Percentiles rank a stretch among this genome's conserved stretches.
Evolutionary conservation across 2,797 vertebrate genomes (phyloP).

Genomic region (Sorex maritimensis): DNA sequence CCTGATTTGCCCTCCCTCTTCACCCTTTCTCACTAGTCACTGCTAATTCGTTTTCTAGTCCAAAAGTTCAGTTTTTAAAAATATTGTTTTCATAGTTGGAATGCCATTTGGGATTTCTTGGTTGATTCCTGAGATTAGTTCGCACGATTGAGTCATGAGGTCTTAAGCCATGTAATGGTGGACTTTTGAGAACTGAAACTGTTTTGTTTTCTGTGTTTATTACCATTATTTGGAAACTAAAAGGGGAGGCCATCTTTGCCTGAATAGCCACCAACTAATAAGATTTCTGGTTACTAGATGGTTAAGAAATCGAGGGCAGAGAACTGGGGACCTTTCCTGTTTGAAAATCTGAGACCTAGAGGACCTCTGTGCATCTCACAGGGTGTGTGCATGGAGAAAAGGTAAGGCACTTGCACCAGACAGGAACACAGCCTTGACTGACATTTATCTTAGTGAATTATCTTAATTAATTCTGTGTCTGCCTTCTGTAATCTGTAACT

Average conservation of each 20-base stretch:
- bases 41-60: too few species aligned
- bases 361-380: background rate
- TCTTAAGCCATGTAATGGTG: conserved; percentile 28
- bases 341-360: background rate
- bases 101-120: conserved; percentile 48
- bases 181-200: background rate
- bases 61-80: too few species aligned
- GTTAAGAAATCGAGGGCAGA: background rate
- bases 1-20: too few species aligned
- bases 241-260: background rate
- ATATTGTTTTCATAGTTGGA: background rate
- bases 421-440: background rate
- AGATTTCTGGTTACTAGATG: background rate
- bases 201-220: background rate
- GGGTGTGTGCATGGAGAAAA: background rate
- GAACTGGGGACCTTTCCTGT: background rate
- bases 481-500: background rate
- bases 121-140: conserved; percentile 68
- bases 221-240: background rate
- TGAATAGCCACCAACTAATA: background rate
- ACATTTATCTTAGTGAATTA: background rate
- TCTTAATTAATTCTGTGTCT: background rate
- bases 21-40: too few species aligned
- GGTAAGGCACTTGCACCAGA: too few species aligned
- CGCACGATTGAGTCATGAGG: conserved; percentile 39